Evolutionary conservation across 2,888 invertebrate genomes (phyloP), one percentile per base, ranked within the genome.

Genomic region (Cryptops parisi): DNA sequence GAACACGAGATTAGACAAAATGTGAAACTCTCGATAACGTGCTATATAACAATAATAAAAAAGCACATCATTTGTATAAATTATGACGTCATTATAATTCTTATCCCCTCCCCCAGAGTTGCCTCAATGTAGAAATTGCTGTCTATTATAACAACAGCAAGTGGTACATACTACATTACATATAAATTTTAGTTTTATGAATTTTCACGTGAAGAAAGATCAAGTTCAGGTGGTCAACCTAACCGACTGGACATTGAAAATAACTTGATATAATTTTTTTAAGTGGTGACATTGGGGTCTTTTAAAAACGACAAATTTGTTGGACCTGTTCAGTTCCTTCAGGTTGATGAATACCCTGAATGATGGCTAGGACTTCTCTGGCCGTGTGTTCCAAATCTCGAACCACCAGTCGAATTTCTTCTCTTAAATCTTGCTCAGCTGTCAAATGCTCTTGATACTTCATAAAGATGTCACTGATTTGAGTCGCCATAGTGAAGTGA

Each of bases 291-390:
- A 47, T n/a, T n/a, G n/a, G n/a, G n/a, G n/a, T n/a, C n/a, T n/a
- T n/a, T n/a, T n/a, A n/a, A n/a, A n/a, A n/a, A n/a, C n/a, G n/a
- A 46, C 12, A 25, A 23, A 45, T 43, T 27, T 6, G 19, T 23
- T 22, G 45, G 12, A 27, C n/a, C 15, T 26, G 23, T 22, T 44
- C 9, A 6, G 39, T 21, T 5, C 77, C 77, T 59, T 71, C 70
- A 50, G 74, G 73, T 61, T 82, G 81, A 64, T 93, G 91, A 58
- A 91, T 86, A 22, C 81, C 76, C 73, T 90, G 89, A 26, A 91
- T 70, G 21, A 78, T 71, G 23, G 84, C 84, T n/a, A 80, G 74
- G 25, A 85, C 81, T 68, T 87, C 84, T 53, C 89, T 75, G 0
- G 82, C 78, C 56, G 76, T 73, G 62, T 84, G 83, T 61, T 90